These are phyloP conservation scores for Rhamnusium bicolor DNA, from an alignment of 2,888 invertebrate species.

Conservation along the genomic window DNA sequence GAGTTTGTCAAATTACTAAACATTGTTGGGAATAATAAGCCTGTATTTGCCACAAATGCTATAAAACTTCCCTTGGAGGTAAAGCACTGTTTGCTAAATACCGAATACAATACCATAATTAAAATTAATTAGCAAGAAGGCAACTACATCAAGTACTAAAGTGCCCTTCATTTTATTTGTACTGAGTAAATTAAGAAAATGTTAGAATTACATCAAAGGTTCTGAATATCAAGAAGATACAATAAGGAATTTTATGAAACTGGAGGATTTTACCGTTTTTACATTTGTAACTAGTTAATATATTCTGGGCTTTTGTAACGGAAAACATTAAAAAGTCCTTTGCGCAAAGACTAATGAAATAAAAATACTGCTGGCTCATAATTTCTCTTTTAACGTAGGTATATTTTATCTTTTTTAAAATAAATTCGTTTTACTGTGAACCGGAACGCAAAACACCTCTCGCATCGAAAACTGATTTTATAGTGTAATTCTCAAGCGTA, in stretches of 20 bases:
- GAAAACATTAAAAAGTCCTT: background rate
- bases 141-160: constrained; percentile 38
- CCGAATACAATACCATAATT: constrained; percentile 44
- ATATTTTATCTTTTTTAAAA: background rate
- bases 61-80: constrained; percentile 37
- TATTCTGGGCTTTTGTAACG: constrained; percentile 7
- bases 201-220: constrained; percentile 42
- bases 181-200: constrained; percentile 42
- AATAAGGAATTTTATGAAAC: constrained; percentile 6
- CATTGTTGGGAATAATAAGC: constrained; percentile 35
- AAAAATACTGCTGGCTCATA: background rate
- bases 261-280: constrained; percentile 3
- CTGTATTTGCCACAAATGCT: constrained; percentile 30
- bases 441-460: too few relatives aligned
- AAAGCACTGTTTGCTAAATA: constrained; percentile 37
- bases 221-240: background rate
- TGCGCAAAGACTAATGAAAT: constrained; percentile 7
- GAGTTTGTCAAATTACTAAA: constrained; percentile 34
- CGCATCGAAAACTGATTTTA: too few relatives aligned
- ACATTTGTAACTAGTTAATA: constrained; percentile 30
- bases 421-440: background rate
- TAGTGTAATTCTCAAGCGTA: too few relatives aligned
- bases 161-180: constrained; percentile 39
- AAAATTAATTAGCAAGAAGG: constrained; percentile 48
- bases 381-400: background rate